Evolutionary conservation across 2,888 invertebrate genomes (phyloP), one percentile per base, ranked within the genome.

Genomic region (Drosophila vallismaia): DNA sequence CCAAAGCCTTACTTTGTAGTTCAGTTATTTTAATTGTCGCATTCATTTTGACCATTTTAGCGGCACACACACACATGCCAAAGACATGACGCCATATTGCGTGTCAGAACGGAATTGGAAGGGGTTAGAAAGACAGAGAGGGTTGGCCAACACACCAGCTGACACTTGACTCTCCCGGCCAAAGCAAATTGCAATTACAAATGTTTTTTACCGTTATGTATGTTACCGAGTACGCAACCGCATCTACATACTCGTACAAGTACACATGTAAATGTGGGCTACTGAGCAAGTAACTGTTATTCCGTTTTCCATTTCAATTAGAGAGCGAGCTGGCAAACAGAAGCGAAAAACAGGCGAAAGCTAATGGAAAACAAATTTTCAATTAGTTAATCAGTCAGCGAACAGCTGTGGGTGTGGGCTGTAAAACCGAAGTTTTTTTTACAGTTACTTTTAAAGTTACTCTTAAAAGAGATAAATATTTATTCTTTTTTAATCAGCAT

Each of bases 41-140:
- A 73, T 79, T 46, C 64, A 69, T 68, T 80, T 64, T 69, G 63
- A 67, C 79, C 63, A 64, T 51, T 56, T 51, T 12, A 9, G 33
- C 26, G 29, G 19, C 48, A 51, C 29, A 29, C 48, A 19, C 4
- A 38, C 45, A 51, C 57, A 26, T 75, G 71, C 70, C 79, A 69
- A 67, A 76, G 79, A 63, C 64, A 81, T 82, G 80, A 80, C 80
- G 84, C 86, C 80, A 80, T 80, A 71, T 86, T 86, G 83, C 84
- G 83, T 76, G 72, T 49, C 59, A 67, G 51, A 67, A 69, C 68
- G 51, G 58, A 55, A 50, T 56, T 56, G 51, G 62, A 62, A 45
- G 24, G 33, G 40, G 26, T 28, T 19, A 19, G 28, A 36, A 40
- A 3, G 12, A 24, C 7, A 38, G 12, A 19, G 64, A 59, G 69